Evolutionary conservation across 1,140 invertebrate species (phyloP), one percentile per base, ranked within the genome.

Genomic region (Ips typographus): DNA sequence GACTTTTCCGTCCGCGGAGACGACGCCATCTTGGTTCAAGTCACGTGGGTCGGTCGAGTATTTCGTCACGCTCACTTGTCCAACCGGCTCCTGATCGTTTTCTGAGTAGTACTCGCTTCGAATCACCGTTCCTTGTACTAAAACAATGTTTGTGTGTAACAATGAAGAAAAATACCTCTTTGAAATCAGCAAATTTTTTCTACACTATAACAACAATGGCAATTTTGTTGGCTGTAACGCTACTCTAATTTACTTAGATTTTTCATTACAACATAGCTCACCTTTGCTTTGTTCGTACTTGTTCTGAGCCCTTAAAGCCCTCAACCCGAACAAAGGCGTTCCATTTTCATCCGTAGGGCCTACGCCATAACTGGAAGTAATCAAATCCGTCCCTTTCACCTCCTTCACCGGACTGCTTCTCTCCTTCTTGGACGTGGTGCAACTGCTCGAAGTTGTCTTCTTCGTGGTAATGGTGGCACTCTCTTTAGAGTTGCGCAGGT

Each of bases 321-420:
- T 85, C 58, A 92, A 84, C 44, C 90, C 91, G 79, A 92, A 92
- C 38, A 92, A 81, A 3, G 90, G 90, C 63, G 84, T 82, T n/a
- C 90, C 90, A 73, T 91, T 86, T 71, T 91, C 89, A 77, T 92
- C 91, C 3, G 89, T 89, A 47, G 92, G 91, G 2, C 90, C 91
- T 2, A 91, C 88, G 1, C 92, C 91, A 78, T 93, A 93, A 77
- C 91, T 90, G 1, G 91, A 92, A 4, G 89, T 91, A 53, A 93
- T 89, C 42, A 86, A 85, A 77, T 90, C 88, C 2, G 82, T 84
- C 4, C 77, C 72, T 66, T 77, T 75, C 1, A 72, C 69, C 65
- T 81, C 80, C 56, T 77, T 78, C 7, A 71, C 47, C 38, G 74
- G 72, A 64, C 73, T 77, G 7, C 68, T 56, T 41, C 70, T 74